phyloP scores from a whole-genome alignment of 2,113 vertebrate genomes.

The Pampusana beccarii region DNA sequence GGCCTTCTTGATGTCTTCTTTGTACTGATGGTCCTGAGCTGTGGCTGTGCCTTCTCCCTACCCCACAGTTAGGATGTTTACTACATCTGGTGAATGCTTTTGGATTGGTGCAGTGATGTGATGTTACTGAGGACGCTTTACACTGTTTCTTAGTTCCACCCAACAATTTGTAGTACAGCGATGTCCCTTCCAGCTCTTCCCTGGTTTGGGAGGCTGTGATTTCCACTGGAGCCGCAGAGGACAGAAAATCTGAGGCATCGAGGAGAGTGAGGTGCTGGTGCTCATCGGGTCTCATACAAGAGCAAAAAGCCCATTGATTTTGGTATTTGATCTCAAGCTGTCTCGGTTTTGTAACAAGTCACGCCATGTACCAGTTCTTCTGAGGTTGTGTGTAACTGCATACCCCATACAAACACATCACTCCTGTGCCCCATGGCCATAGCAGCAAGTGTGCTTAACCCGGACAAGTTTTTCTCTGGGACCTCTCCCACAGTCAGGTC shows the following conservation, averaged over 20 bases:
- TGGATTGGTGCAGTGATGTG: neutral
- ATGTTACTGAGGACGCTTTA: neutral
- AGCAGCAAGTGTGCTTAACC: neutral
- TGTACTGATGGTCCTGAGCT: neutral
- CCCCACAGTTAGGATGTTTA: neutral
- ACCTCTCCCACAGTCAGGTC: neutral
- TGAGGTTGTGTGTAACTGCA: neutral
- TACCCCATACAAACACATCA: neutral
- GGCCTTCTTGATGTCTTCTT: neutral
- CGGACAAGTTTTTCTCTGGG: neutral
- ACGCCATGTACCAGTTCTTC: accelerated
- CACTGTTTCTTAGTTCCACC: neutral
- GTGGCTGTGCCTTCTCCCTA: neutral
- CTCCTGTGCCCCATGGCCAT: neutral
- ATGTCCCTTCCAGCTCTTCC: neutral
- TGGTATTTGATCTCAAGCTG: neutral
- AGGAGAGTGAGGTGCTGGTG: neutral
- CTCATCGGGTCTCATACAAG: neutral
- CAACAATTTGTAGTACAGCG: neutral
- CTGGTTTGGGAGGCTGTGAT: neutral
- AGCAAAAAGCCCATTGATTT: neutral
- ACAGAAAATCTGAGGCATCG: neutral
- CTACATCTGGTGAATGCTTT: neutral
- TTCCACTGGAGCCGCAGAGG: neutral
- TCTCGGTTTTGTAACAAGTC: neutral